Evolutionary conservation across 2,797 vertebrate species (phyloP), one percentile per base, ranked within the genome.

Genomic region (Garrulus glandarius): DNA sequence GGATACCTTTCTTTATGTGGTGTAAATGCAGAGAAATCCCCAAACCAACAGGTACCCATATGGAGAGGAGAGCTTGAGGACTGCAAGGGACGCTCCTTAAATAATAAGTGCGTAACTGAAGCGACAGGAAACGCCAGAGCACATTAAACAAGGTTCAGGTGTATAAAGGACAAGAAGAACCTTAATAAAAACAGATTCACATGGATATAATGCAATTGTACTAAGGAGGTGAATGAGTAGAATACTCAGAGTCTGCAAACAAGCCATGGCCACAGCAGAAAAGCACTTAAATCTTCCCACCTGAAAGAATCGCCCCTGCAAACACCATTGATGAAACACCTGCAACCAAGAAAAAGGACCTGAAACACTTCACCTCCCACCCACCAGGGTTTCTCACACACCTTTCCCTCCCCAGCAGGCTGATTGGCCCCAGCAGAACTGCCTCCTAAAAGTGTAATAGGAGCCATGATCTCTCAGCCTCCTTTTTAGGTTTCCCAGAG

Each of bases 311-410:
- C 27, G 10, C 8, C 36, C 32, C n/a, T 19, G 6, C 27, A 47
- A n/a, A 50, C 15, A 43, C 7, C 3, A 4, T 43, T 30, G 46
- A 0, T 22, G 30, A 69, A 84, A 61, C 1, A 1, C 8, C 27
- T 69, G 37, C 26, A 44, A 4, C 15, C 24, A 55, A 36, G 19
- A 76, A 39, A 21, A 55, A 68, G 27, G 49, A 92, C 10, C 24
- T 17, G 34, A 32, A 87, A 24, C 10, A 30, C 22, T 29, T 50
- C 30, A 27, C 3, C 7, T 30, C 19, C 14, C 43, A 57, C 3
- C 18, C n/a, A 17, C 30, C 30, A 56, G 32, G 4, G 10, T 4
- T 61, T 16, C 34, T 11, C 29, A 21, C 7, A 20, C 10, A 23
- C 16, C n/a, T 19, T 60, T 50, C 36, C 41, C 29, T 26, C 11